Base-by-base conservation (phyloP, 2,888 invertebrate species). In the Cryptops parisi region DNA sequence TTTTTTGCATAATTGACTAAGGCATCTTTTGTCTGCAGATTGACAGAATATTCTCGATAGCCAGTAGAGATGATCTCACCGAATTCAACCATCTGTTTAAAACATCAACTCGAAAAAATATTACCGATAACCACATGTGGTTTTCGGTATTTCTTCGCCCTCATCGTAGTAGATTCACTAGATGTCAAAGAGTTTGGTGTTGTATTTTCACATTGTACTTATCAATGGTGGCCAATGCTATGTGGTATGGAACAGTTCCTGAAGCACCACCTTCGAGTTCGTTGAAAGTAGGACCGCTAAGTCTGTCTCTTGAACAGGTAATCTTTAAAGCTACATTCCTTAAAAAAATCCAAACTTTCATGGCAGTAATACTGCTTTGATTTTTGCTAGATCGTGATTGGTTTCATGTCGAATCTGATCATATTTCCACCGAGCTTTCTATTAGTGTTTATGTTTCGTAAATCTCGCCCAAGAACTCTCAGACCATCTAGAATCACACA, bases 41-140 rank as follows among this genome's bases (percentile, higher is more conserved):
- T 52, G 74, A 74, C 57, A 64, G 73, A 24, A 62, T 73, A 21
- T 59, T 74, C n/a, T 70, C 73, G 1, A 70, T 72, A 2, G 69
- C 73, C 12, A 70, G 70, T 2, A 62, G 63, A 21, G 69, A 69
- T 45, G 69, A 73, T 60, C 67, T 70, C 61, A 65, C 64, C 2
- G 66, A 70, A 53, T 72, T 74, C 58, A 60, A 63, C 6, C 70
- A 72, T 59, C 62, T 73, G 52, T 73, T 74, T 61, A 60, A 67
- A 2, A 65, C 67, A 54, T 65, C 64, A 33, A 64, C 68, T 4
- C 64, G 65, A 38, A 67, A 67, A 59, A 68, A 70, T 51, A 61
- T 74, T 2, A 64, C 67, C 15, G 74, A 75, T 57, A 72, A 70
- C 3, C 74, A 74, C 60, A 62, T 74, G 44, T 74, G 74, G 74